Base-by-base conservation (phyloP, 2,797 vertebrate species). In the Australoheros facetus region DNA sequence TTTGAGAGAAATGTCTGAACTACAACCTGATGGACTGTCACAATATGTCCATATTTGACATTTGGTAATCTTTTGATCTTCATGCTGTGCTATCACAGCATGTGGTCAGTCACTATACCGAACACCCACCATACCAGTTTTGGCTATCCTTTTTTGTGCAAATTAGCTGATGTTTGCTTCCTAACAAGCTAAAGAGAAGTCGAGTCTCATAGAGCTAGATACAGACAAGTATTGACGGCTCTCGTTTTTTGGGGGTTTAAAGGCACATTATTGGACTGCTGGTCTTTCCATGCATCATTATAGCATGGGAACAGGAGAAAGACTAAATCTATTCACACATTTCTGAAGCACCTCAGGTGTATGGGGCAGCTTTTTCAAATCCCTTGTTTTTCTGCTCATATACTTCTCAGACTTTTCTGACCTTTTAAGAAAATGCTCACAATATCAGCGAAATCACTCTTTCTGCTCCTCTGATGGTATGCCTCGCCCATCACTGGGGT, bases 281-380 rank as follows among this genome's bases (percentile, higher is more conserved):
- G 71, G 26, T 64, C 11, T 48, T 17, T 30, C 19, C 14, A 34
- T 28, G 62, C 32, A 73, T 75, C 42, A 56, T 78, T 64, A 58
- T 19, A 51, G 0, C 45, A 69, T 51, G n/a, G 9, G 39, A n/a
- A 57, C 66, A 51, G 19, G 8, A 56, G 56, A 75, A 30, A 39
- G 21, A 71, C 10, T 73, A 59, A 78, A 14, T 62, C 28, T 74
- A 19, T 79, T 45, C 19, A 39, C 48, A 71, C 28, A 62, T 69
- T 69, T 69, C 45, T 69, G 0, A 51, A 69, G 64, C 64, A 69
- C 11, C 45, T 51, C 0, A 51, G 48, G 48, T 51, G 45, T 69
- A 69, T 30, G 48, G 45, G 70, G 64, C 23, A 69, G 19, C 17
- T 62, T 72, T 56, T 57, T 32, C 75, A 48, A 30, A 3, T 30